A percentile compares a stretch with the other conserved stretches of the same genome.
These are phyloP conservation scores for Thomomys bottae DNA, from an alignment of 2,113 vertebrate species.

Conservation along the genomic window DNA sequence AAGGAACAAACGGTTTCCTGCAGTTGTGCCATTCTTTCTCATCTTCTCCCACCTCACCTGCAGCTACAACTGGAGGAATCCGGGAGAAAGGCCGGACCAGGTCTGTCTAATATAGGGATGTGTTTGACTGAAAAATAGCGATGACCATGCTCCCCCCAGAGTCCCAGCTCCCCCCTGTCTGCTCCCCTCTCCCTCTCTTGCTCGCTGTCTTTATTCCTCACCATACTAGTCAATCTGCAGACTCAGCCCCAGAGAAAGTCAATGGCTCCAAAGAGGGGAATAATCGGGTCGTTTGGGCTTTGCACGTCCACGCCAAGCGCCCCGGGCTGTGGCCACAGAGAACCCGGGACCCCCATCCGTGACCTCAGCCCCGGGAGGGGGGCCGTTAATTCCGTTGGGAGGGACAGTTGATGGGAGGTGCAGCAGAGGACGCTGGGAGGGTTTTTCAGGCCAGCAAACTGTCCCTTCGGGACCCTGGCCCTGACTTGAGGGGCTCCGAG, in stretches of 20 bases:
- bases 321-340: too few species aligned
- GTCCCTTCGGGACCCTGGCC: not conserved
- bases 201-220: not conserved
- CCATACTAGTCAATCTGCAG: not conserved
- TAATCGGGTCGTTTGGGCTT: not conserved
- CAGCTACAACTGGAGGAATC: not conserved
- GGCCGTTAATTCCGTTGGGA: conserved; percentile 74
- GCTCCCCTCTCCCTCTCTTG: not conserved
- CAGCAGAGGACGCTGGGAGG: conserved; percentile 62
- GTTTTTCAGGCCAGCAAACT: not conserved
- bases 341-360: too few species aligned
- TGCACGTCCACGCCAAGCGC: too few species aligned
- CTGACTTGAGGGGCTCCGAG: not conserved
- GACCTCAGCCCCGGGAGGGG: too few species aligned
- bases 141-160: not conserved
- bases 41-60: not conserved
- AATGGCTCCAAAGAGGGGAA: not conserved
- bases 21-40: not conserved
- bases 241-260: not conserved
- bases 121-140: not conserved
- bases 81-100: not conserved
- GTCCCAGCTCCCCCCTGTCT: too few species aligned
- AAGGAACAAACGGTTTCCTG: too few species aligned
- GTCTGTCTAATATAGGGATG: not conserved
- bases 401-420: conserved; percentile 10